Evolutionary conservation across 2,888 invertebrate species (phyloP).

Genomic region (Thalpophila matura): DNA sequence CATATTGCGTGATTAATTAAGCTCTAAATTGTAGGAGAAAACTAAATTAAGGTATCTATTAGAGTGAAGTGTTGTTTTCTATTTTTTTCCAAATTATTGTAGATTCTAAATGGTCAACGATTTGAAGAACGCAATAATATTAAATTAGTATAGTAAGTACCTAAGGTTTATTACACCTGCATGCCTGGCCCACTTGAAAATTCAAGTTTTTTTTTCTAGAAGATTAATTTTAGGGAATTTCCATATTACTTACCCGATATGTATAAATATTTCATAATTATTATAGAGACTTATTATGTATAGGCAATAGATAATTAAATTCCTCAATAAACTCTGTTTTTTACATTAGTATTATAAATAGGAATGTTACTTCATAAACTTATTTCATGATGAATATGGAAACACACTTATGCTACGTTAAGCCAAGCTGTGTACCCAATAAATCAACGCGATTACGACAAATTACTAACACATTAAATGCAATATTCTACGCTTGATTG

Average conservation of each 20-base stretch:
- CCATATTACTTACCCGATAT: conserved; percentile 33
- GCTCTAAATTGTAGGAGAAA: conserved; percentile 13
- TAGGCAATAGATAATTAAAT: conserved; percentile 4
- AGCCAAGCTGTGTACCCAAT: conserved; percentile 5
- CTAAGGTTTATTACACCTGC: not conserved
- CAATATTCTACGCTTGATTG: not conserved
- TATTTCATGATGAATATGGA: not conserved
- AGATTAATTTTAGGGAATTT: conserved; percentile 35
- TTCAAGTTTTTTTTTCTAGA: conserved; percentile 6
- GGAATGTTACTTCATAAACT: conserved; percentile 17
- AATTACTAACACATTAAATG: not conserved
- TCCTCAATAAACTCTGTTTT: conserved; percentile 7
- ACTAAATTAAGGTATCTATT: conserved; percentile 12
- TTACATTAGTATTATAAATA: conserved; percentile 20
- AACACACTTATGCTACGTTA: conserved; percentile 16
- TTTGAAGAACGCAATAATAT: conserved; percentile 38
- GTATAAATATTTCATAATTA: conserved; percentile 18
- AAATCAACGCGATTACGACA: conserved; percentile 4
- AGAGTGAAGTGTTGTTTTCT: conserved; percentile 4
- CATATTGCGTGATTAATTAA: conserved; percentile 1
- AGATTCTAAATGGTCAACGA: conserved; percentile 11
- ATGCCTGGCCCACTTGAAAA: conserved; percentile 5
- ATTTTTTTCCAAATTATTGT: not conserved
- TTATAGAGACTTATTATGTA: conserved; percentile 26
- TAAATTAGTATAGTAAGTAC: conserved; percentile 6